Base-by-base conservation (phyloP, 2,888 invertebrate genomes). In the Tridacna gigas region DNA sequence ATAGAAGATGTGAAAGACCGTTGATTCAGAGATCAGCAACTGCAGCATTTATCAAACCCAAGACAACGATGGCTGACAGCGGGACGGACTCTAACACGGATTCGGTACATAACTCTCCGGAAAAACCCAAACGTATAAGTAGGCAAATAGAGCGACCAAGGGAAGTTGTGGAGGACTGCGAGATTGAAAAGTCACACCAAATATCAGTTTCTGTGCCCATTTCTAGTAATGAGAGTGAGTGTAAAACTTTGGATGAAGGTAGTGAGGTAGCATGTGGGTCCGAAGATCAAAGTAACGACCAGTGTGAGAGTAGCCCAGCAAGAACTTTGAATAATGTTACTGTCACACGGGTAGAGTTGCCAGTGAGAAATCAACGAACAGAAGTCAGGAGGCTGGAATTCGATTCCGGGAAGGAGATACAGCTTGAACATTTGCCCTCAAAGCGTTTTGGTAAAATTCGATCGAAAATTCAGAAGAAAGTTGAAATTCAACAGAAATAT, bases 1-100 rank as follows among this genome's bases (percentile, higher is more conserved):
- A 91, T 20, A 88, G 92, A 48, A 88, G 83, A 47, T 93, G 93
- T 84, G 60, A 69, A 67, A 86, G 89, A 63, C 93, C 93, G 37
- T 67, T 86, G 4, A 88, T 90, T 60, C 75, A 89, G 47, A 80
- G 89, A 22, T 86, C 84, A 65, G 90, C 91, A 1, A 89, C 89
- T 12, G 86, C 88, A n/a, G 89, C 90, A 20, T 90, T 91, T 71
- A 90, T 91, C 47, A 83, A 86, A 15, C 84, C 88, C 12, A 90
- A 91, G 71, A 74, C 79, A 22, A 12, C 47, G 0, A 47, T 51
- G 4, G 26, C 26, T 15, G 71, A 51, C 56, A 78, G 74, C 22
- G 75, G 79, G 3, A 79, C 77, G 9, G 81, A 81, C 11, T 81
- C 81, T 15, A 81, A 81, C 65, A 69, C 81, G 12, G 81, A 74